Evolutionary conservation across 2,888 invertebrate genomes (phyloP), one percentile per base, ranked within the genome.

Genomic region (Lithophane semibrunnea): DNA sequence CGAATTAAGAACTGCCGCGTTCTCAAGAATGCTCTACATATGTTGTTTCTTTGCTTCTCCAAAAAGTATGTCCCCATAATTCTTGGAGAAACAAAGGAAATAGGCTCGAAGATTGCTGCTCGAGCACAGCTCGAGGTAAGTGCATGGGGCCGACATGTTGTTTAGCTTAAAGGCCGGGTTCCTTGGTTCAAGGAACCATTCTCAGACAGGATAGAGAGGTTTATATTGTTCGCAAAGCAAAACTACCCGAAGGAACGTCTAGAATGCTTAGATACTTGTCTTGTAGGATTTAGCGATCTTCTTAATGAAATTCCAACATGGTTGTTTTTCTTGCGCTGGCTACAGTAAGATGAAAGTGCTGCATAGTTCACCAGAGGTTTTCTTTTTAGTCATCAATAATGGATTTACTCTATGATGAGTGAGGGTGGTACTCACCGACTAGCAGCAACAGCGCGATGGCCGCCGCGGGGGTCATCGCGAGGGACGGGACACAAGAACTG

Each of bases 361-460:
- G 60, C 70, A 76, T 66, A 64, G 64, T 61, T 65, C 24, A n/a
- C 18, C 7, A 65, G 0, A 21, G 4, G n/a, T 63, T 80, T 29
- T 73, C 66, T 73, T 60, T 29, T 68, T 21, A 54, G 49, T 18
- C 37, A 56, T 54, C 66, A 37, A 21, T 2, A n/a, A 24, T n/a
- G 3, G 18, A 2, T 16, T 49, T 16, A 12, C n/a, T 49, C 10
- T 9, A 56, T 18, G 37, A 49, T 42, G 66, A 37, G 24, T 54
- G 42, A 58, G 24, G 44, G 47, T 10, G 44, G 67, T 72, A 91
- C 93, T 92, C 84, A 94, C 94, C 93, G 80, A 92, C 75, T 80
- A 91, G 80, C 68, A 92, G 83, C 82, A 92, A 84, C 84, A 92
- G 90, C 88, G 84, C 81, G 67, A 87, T 80, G 77, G 83, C 83